Conservation (phyloP, 1,140 invertebrate species). For the honey bee (Apis mellifera) region DNA sequence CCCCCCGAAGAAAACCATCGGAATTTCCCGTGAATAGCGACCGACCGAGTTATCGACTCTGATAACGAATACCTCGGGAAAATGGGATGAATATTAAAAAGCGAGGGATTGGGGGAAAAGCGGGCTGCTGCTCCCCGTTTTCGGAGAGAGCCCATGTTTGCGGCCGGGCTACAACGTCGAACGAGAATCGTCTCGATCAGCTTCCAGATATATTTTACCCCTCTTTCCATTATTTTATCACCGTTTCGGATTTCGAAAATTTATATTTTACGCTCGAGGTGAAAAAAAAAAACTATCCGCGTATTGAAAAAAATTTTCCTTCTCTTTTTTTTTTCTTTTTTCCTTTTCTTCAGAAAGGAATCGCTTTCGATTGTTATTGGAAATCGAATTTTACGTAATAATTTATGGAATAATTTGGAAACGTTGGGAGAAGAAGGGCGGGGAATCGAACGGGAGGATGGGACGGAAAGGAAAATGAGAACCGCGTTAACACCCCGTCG, state of each 20-base stretch:
- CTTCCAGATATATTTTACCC: background rate
- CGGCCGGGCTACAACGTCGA: background rate
- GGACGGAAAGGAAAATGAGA: conserved; percentile 71
- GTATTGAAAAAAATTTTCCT: too few species aligned
- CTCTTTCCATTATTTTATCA: background rate
- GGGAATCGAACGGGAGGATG: conserved; percentile 1
- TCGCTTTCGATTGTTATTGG: too few species aligned
- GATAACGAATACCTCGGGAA: conserved; percentile 41
- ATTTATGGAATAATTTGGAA: too few species aligned
- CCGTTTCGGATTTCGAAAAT: background rate
- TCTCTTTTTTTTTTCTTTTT: too few species aligned
- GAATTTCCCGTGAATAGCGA: conserved; percentile 27
- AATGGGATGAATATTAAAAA: conserved; percentile 42
- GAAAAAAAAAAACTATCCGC: too few species aligned
- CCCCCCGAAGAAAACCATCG: conserved; percentile 46
- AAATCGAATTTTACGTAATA: too few species aligned
- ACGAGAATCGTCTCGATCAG: background rate
- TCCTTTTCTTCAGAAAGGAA: too few species aligned
- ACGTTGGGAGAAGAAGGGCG: background rate
- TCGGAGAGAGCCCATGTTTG: conserved; percentile 1
- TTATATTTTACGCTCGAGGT: too few species aligned
- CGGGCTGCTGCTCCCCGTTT: background rate
- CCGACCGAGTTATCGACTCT: conserved; percentile 28
- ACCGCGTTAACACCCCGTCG: conserved; percentile 75
- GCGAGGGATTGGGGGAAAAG: background rate